Conservation (phyloP, 2,888 invertebrate species). For the Cylindroiulus punctatus region DNA sequence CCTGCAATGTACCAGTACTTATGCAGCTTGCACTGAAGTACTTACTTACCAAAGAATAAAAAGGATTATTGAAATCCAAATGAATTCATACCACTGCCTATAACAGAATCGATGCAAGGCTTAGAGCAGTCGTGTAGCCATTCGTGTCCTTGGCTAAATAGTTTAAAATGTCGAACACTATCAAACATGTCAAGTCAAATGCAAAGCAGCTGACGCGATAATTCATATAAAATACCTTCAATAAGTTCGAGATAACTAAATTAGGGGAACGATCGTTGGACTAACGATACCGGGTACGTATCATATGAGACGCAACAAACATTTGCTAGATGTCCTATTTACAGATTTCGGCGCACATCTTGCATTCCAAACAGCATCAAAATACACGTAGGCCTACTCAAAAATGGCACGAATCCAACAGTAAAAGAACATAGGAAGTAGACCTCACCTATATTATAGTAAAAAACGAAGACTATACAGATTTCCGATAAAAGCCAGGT, state of each 20-base stretch:
- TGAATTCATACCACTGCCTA: not conserved
- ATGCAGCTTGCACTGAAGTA: not conserved
- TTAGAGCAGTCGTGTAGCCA: not conserved
- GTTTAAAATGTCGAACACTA: not conserved
- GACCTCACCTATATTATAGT: slow-evolving; percentile 47
- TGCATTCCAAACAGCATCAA: not conserved
- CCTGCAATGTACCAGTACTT: too few relatives aligned
- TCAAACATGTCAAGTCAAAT: not conserved
- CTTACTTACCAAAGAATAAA: not conserved
- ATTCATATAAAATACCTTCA: not conserved
- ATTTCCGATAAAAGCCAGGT: slow-evolving; percentile 37
- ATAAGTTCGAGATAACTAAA: not conserved
- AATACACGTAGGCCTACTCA: not conserved
- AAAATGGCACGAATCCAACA: not conserved
- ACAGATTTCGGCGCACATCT: not conserved
- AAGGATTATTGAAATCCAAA: not conserved
- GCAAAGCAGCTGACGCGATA: not conserved
- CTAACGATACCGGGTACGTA: not conserved
- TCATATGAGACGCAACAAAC: not conserved
- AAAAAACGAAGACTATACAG: slow-evolving; percentile 47
- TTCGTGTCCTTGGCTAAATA: not conserved
- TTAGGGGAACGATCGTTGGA: not conserved
- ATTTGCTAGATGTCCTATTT: not conserved
- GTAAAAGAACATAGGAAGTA: not conserved
- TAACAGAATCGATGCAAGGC: not conserved